Evolutionary conservation across 2,113 vertebrate species (phyloP), one percentile per base, ranked within the genome.

Genomic region (Trematocara marginatum): DNA sequence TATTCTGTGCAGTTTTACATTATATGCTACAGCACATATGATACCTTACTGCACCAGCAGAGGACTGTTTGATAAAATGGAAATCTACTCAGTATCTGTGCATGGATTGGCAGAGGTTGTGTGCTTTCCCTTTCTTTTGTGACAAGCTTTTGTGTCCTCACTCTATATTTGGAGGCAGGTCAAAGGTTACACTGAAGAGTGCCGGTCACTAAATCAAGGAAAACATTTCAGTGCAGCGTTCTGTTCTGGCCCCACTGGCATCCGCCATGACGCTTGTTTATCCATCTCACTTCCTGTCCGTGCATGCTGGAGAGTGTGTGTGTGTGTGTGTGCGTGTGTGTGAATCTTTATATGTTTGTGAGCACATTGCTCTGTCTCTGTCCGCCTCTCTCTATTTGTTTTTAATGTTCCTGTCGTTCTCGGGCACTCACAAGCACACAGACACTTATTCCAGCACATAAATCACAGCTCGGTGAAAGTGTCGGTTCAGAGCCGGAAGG

Each of bases 201-300:
- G 31, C 80, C 74, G 87, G 88, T 90, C 88, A 80, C 18, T 59
- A 69, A 89, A 84, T 88, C 49, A 53, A 92, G 71, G 59, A 83
- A 92, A 94, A 88, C 81, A 88, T 59, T 42, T 87, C 79, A 81
- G 83, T 13, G 49, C 69, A 54, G 66, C 29, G 3, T 83, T 71
- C 80, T 82, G 81, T 52, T 80, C 57, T 71, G 88, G 89, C 84
- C 85, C 82, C 84, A 61, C 80, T 81, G 81, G 74, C 88, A 88
- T 91, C 88, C 82, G 59, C 89, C 90, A 82, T 82, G 92, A 92
- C 71, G 89, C 87, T 91, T 94, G 91, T 90, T 92, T 92, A 93
- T 88, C 85, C 59, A 82, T 88, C 59, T 78, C 38, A 80, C 86
- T 92, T 93, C 92, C 92, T 91, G 82, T 89, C 71, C 59, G 29